phyloP scores from a whole-genome alignment of 2,113 vertebrate genomes.

The Pollachius pollachius region DNA sequence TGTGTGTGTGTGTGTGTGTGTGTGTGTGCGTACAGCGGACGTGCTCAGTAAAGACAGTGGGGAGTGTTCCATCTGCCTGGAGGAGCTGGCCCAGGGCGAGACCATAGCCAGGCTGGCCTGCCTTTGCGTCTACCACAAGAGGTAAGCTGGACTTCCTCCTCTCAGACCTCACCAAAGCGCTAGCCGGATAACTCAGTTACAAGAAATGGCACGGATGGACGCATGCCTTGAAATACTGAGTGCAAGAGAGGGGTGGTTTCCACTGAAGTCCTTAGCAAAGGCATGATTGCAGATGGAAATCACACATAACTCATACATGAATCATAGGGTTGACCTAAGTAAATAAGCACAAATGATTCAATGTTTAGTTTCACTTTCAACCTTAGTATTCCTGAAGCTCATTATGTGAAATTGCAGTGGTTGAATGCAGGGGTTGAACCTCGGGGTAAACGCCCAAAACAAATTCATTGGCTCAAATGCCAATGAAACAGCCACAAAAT shows the following conservation, averaged over 20 bases:
- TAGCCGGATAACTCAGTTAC: background rate
- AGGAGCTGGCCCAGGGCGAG: slow-evolving; percentile 76
- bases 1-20: slow-evolving; percentile 21
- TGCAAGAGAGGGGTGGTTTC: background rate
- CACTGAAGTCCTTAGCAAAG: background rate
- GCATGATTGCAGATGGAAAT: no score
- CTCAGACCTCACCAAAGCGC: background rate
- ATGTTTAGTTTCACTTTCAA: no score
- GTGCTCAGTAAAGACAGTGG: slow-evolving; percentile 78
- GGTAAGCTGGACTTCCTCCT: slow-evolving; percentile 43
- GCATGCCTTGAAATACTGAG: background rate
- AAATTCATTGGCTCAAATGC: background rate
- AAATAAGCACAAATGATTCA: no score
- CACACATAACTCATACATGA: no score
- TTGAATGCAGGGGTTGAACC: no score
- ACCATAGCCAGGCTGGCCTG: slow-evolving; percentile 78
- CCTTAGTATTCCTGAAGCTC: no score
- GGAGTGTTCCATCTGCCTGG: slow-evolving; percentile 78
- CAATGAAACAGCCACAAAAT: no score
- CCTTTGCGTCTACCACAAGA: slow-evolving; percentile 80
- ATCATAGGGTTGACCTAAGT: no score
- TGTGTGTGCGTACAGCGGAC: slow-evolving; percentile 63
- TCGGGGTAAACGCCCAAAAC: slow-evolving; percentile 2
- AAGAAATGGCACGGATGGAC: no score
- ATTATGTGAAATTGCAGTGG: no score